phyloP scores from a whole-genome alignment of 2,888 invertebrate species.

The Lasioglossum zephyrum region DNA sequence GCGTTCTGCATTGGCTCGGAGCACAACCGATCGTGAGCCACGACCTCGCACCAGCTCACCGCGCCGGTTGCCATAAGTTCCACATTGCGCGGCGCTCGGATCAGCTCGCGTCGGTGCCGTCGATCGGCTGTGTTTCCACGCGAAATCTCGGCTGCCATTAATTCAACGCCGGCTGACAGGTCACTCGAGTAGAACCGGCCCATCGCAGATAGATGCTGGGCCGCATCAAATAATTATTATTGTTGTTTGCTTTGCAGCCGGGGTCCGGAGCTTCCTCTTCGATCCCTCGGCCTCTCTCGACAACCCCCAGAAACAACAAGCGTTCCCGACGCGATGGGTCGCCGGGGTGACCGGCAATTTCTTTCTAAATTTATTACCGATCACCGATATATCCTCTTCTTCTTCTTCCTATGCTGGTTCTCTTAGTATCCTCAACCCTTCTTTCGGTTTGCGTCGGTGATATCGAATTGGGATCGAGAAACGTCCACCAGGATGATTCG shows the following conservation, averaged over 20 bases:
- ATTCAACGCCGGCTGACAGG: constrained; percentile 82
- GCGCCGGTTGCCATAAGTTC: constrained; percentile 45
- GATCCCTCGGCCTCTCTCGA: constrained; percentile 13
- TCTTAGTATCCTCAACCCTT: not conserved
- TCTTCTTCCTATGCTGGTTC: not conserved
- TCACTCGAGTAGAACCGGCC: constrained; percentile 83
- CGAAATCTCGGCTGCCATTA: constrained; percentile 84
- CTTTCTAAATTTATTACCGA: constrained; percentile 84
- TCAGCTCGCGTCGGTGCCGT: constrained; percentile 28
- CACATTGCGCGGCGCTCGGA: constrained; percentile 24
- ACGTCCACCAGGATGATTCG: constrained; percentile 19
- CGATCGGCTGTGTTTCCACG: constrained; percentile 73
- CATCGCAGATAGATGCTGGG: constrained; percentile 82
- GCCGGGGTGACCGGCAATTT: constrained; percentile 79
- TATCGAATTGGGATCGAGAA: constrained; percentile 78
- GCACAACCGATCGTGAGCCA: constrained; percentile 65
- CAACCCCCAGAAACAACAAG: constrained; percentile 16
- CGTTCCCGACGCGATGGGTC: constrained; percentile 58
- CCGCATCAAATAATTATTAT: constrained; percentile 84
- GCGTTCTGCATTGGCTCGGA: constrained; percentile 3
- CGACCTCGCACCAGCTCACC: constrained; percentile 44
- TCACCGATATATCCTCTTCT: constrained; percentile 78
- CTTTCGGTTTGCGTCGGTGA: constrained; percentile 54
- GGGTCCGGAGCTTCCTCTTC: constrained; percentile 38
- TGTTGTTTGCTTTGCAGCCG: constrained; percentile 83